phyloP scores from a whole-genome alignment of 2,888 invertebrate species.

The Scaeva pyrastri region DNA sequence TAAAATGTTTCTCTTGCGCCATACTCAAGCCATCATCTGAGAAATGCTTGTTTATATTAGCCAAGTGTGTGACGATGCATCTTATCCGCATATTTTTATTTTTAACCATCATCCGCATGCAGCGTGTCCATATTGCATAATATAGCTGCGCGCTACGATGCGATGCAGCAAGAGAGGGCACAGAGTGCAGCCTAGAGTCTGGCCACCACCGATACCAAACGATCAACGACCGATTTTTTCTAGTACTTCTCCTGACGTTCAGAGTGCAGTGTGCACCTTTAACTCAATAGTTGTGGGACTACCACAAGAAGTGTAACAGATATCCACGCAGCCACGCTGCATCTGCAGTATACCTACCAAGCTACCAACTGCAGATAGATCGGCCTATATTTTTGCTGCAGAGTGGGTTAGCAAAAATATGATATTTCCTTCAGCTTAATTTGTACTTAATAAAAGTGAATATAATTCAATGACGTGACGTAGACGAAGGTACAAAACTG shows the following conservation, averaged over 20 bases:
- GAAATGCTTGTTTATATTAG: constrained; percentile 18
- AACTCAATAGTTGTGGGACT: constrained; percentile 25
- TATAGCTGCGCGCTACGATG: constrained; percentile 24
- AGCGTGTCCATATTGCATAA: constrained; percentile 72
- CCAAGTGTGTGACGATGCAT: constrained; percentile 44
- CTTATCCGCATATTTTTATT: constrained; percentile 65
- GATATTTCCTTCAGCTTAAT: constrained; percentile 61
- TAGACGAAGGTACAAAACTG: constrained; percentile 7
- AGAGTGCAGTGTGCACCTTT: background rate
- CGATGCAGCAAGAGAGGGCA: constrained; percentile 43
- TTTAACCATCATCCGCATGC: constrained; percentile 66
- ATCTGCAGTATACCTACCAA: too few relatives aligned
- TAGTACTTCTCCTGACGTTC: constrained; percentile 19
- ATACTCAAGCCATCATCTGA: constrained; percentile 25
- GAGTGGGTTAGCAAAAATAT: constrained; percentile 47
- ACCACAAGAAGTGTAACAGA: constrained; percentile 60
- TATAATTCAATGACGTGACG: constrained; percentile 40
- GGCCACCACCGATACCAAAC: constrained; percentile 16
- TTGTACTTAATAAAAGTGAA: constrained; percentile 47
- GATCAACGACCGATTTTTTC: constrained; percentile 67
- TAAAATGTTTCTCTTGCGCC: constrained; percentile 34
- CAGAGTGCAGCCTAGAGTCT: constrained; percentile 13
- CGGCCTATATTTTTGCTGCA: constrained; percentile 54
- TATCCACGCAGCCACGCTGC: too few relatives aligned
- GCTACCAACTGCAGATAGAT: constrained; percentile 16